Evolutionary conservation across 2,113 vertebrate species (phyloP), one percentile per base, ranked within the genome.

Genomic region (Dolichallabes microphthalmus): DNA sequence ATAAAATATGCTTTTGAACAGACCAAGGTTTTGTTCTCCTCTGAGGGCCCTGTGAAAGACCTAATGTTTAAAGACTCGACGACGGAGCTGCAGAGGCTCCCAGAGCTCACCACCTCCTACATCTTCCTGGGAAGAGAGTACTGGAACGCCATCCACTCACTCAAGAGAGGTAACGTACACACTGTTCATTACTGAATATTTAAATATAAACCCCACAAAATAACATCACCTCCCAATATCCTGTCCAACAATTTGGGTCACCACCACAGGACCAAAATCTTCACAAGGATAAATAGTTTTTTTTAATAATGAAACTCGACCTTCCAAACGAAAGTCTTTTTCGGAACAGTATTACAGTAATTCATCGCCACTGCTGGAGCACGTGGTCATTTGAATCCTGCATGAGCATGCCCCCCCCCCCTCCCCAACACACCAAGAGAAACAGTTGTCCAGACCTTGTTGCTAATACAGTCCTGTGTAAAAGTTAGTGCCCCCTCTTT

Each of bases 51-150:
- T 2, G 89, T 91, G 61, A 95, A 95, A 87, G 93, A 98, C 19
- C 91, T 98, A 86, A 90, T 98, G 82, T 98, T 98, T 88, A 97
- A 95, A 74, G 96, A 98, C 25, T 94, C 96, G 2, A 82, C 95
- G 9, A 0, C 0, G 0, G 71, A 10, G 2, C 88, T 99, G 80
- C 76, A 94, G 50, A 74, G 11, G 35, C 66, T 97, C 30, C 96
- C 98, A 0, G 0, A 89, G 0, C 82, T 83, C 85, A 94, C 93
- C 68, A 95, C 97, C 27, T 39, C 94, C 84, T 95, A 93, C 86
- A 86, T 97, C 57, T 98, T 95, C 87, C 86, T 98, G 86, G 94
- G 95, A 76, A 90, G 91, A 30, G 52, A 94, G 0, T 93, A 95
- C 58, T 91, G 91, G 82, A 89, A 83, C 6, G 87, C 89, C 61